phyloP scores from a whole-genome alignment of 1,140 invertebrate genomes.

The Drosophila grimshawi region DNA sequence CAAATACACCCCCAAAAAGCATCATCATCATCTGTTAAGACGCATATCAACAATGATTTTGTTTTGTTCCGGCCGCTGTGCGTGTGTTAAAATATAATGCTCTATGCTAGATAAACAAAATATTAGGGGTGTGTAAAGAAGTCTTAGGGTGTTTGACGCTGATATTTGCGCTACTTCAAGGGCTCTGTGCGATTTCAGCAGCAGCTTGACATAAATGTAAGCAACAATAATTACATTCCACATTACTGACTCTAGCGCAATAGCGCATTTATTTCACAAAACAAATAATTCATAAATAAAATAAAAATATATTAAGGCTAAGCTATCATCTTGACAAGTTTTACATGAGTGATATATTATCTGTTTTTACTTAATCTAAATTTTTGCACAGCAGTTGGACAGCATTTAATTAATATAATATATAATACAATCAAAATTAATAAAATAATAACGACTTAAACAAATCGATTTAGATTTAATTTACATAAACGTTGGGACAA shows the following conservation, averaged over 20 bases:
- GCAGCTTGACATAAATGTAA: slow-evolving; percentile 30
- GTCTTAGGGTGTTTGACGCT: slow-evolving; percentile 58
- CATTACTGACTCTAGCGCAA: neutral
- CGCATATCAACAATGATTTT: slow-evolving; percentile 73
- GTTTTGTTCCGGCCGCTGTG: slow-evolving; percentile 57
- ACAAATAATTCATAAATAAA: neutral
- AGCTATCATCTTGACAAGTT: no score
- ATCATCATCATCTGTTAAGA: slow-evolving; percentile 61
- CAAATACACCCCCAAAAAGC: slow-evolving; percentile 40
- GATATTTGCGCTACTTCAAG: slow-evolving; percentile 49
- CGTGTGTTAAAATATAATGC: slow-evolving; percentile 40
- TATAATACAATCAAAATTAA: neutral
- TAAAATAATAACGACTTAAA: neutral
- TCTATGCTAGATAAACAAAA: slow-evolving; percentile 75
- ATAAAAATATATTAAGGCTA: neutral
- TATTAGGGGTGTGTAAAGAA: slow-evolving; percentile 66
- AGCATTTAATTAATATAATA: neutral
- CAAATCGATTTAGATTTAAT: no score
- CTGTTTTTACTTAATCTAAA: no score
- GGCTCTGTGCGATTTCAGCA: neutral
- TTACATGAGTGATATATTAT: no score
- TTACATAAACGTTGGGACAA: neutral
- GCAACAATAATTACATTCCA: neutral
- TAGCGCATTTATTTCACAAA: neutral
- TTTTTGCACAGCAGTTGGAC: neutral